Evolutionary conservation across 2,797 vertebrate species (phyloP).

Genomic region (Onychomys arenicola): DNA sequence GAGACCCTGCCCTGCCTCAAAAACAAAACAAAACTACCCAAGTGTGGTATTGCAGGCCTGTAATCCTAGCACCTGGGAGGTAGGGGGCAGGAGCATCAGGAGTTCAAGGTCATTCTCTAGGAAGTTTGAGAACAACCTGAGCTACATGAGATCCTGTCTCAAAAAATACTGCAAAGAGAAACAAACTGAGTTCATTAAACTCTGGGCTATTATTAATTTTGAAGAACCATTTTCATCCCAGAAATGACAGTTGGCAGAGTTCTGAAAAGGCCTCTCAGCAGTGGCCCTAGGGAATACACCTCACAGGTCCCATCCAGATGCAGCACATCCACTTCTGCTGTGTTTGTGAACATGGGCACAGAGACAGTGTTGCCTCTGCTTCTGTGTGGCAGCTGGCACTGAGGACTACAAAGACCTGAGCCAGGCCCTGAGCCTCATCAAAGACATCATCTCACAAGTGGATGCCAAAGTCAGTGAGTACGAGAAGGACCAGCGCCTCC

Average conservation of each 20-base stretch:
- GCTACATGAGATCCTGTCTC: background rate
- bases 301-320: rapidly evolving
- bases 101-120: background rate
- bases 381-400: constrained; percentile 88
- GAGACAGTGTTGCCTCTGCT: background rate
- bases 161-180: background rate
- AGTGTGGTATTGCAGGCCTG: background rate
- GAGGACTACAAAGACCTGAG: constrained; percentile 93
- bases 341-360: rapidly evolving
- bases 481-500: constrained; percentile 94
- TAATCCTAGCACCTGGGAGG: background rate
- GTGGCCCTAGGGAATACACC: background rate
- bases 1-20: background rate
- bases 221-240: background rate
- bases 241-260: background rate
- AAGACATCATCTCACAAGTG: constrained; percentile 92
- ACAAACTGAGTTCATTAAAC: background rate
- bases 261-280: background rate
- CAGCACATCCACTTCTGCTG: background rate
- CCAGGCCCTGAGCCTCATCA: constrained; percentile 92
- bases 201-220: background rate
- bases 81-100: background rate
- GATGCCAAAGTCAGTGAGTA: constrained; percentile 92
- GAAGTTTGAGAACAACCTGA: background rate
- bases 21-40: background rate